These are phyloP conservation scores for Crocidura indochinensis DNA, from an alignment of 2,797 vertebrate genomes.

Conservation along the genomic window DNA sequence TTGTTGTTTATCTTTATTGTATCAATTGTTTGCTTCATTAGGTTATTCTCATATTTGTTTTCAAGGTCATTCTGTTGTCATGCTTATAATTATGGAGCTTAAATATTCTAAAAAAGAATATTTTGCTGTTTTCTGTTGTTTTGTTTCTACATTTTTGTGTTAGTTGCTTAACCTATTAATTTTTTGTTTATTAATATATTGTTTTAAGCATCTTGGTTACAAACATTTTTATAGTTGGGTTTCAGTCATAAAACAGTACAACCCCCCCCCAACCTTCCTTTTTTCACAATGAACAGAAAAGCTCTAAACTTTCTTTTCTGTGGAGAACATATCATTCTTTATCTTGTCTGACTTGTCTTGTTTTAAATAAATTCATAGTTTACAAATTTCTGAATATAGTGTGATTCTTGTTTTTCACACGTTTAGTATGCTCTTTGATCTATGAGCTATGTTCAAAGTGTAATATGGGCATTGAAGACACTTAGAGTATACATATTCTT, in stretches of 20 bases:
- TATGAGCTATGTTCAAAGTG: background rate
- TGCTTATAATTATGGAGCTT: no score
- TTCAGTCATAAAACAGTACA: no score
- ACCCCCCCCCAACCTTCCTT: background rate
- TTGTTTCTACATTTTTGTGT: background rate
- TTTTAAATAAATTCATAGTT: background rate
- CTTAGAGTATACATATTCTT: background rate
- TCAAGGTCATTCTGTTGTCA: conserved; percentile 19
- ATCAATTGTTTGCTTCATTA: background rate
- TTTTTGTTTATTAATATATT: background rate
- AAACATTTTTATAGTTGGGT: no score
- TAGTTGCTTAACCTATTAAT: conserved; percentile 18
- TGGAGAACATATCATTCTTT: background rate
- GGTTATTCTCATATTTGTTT: conserved; percentile 25
- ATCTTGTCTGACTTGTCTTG: background rate
- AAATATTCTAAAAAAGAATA: no score
- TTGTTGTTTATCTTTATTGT: background rate
- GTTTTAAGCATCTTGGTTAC: no score
- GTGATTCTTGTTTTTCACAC: background rate
- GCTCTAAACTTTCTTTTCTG: background rate
- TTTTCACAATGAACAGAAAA: conserved; percentile 9
- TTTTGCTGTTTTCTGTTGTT: background rate
- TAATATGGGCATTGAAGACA: conserved; percentile 22
- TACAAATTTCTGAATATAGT: background rate
- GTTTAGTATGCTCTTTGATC: background rate